Percentiles rank a stretch among this genome's conserved stretches.
These are phyloP conservation scores for Paramormyrops hopkinsi DNA, from an alignment of 2,797 vertebrate genomes.

Conservation along the genomic window DNA sequence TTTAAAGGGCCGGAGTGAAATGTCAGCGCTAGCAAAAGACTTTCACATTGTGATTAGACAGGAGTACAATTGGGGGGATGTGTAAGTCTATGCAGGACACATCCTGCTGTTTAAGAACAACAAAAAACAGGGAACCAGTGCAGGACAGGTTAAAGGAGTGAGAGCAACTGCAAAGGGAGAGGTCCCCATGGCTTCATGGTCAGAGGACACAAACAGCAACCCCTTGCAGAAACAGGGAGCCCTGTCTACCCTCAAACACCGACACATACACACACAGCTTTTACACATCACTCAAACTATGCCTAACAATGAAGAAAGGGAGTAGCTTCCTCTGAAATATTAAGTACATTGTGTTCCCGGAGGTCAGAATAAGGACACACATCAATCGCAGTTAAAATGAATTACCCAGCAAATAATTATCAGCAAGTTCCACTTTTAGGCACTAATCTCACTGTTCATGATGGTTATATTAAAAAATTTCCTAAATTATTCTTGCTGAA, in stretches of 20 bases:
- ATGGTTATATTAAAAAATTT: not conserved
- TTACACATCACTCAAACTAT: not conserved
- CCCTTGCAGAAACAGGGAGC: not conserved
- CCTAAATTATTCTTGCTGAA: not conserved
- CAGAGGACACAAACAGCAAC: not conserved
- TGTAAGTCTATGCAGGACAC: not conserved
- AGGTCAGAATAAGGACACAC: not conserved
- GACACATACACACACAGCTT: not conserved
- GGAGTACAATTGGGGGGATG: not conserved
- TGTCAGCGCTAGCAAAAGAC: not conserved
- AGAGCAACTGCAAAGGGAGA: not conserved
- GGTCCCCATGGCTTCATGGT: not conserved
- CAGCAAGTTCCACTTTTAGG: not conserved
- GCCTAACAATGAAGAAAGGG: not conserved
- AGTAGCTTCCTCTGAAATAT: not conserved
- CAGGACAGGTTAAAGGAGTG: not conserved
- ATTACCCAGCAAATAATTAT: not conserved
- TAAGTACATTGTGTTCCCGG: not conserved
- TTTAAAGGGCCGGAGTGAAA: not conserved
- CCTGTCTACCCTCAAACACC: not conserved
- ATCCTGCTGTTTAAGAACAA: not conserved
- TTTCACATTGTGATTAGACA: not conserved
- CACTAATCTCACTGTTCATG: not conserved
- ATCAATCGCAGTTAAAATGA: not conserved
- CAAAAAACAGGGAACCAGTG: not conserved